Percentiles rank a stretch among this genome's conserved stretches.
Conservation (phyloP, 35 echinoderm and acorn worm genomes). For the Ophioderma brevispina region DNA sequence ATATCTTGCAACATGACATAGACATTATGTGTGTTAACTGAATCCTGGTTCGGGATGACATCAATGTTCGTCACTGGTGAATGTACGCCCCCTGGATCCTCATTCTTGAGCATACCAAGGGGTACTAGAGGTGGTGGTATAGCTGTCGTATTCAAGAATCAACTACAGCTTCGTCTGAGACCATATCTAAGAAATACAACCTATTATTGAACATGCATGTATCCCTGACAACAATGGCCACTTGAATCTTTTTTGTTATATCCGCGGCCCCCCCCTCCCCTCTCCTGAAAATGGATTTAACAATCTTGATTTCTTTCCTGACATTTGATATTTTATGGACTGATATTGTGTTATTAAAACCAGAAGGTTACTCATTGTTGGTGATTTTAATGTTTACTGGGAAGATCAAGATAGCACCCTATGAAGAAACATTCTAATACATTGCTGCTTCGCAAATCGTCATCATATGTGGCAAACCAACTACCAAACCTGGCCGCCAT, state of each 20-base stretch:
- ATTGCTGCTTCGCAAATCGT: too few species aligned
- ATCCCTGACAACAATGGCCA: not conserved
- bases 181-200: not conserved
- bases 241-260: slow-evolving; percentile 2
- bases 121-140: too few species aligned
- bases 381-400: slow-evolving; percentile 15
- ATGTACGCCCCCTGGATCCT: not conserved
- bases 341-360: not conserved
- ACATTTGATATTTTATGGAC: not conserved
- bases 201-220: slow-evolving; percentile 1
- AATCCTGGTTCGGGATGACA: not conserved
- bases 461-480: too few species aligned
- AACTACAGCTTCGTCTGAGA: not conserved
- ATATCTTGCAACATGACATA: slow-evolving; percentile 8
- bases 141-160: not conserved
- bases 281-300: not conserved
- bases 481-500: too few species aligned
- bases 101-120: not conserved
- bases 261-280: not conserved
- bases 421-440: too few species aligned
- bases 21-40: slow-evolving; percentile 12
- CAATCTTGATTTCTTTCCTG: not conserved
- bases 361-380: not conserved
- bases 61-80: not conserved
- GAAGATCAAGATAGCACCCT: too few species aligned